phyloP scores from a whole-genome alignment of 2,888 invertebrate genomes.

The Epinotia demarniana region DNA sequence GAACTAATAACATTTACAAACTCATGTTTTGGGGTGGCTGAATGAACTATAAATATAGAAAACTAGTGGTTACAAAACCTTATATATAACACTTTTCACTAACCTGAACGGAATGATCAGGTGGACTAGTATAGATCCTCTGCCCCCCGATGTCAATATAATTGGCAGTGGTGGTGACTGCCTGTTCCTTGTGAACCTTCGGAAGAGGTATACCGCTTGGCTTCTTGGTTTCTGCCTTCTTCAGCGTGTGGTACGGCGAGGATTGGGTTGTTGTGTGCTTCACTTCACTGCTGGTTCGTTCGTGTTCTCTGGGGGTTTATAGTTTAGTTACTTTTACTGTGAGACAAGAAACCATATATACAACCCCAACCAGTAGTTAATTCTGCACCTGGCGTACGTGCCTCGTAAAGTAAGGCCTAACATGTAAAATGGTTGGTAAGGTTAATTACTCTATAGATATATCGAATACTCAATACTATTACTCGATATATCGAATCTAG shows the following conservation, averaged over 20 bases:
- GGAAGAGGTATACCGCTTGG: slow-evolving; percentile 80
- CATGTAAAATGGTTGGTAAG: no score
- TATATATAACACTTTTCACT: neutral
- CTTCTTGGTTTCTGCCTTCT: slow-evolving; percentile 75
- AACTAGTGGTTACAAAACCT: no score
- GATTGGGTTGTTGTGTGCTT: slow-evolving; percentile 76
- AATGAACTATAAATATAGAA: no score
- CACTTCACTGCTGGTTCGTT: slow-evolving; percentile 79
- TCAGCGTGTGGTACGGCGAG: slow-evolving; percentile 79
- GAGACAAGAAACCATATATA: neutral
- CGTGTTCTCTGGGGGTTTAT: slow-evolving; percentile 70
- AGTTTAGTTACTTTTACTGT: neutral
- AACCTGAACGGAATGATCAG: slow-evolving; percentile 82
- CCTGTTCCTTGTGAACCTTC: slow-evolving; percentile 76
- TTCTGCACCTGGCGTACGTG: neutral
- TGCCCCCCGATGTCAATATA: slow-evolving; percentile 81
- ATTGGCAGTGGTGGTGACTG: slow-evolving; percentile 71
- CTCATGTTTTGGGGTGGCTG: no score
- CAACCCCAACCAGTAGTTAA: neutral
- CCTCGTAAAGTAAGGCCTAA: no score
- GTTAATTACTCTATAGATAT: no score
- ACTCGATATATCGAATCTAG: no score
- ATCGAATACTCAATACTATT: no score
- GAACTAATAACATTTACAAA: no score
- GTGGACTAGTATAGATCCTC: slow-evolving; percentile 80